Evolutionary conservation across 2,113 vertebrate genomes (phyloP), one percentile per base, ranked within the genome.

Genomic region (Xenotilapia leptura): DNA sequence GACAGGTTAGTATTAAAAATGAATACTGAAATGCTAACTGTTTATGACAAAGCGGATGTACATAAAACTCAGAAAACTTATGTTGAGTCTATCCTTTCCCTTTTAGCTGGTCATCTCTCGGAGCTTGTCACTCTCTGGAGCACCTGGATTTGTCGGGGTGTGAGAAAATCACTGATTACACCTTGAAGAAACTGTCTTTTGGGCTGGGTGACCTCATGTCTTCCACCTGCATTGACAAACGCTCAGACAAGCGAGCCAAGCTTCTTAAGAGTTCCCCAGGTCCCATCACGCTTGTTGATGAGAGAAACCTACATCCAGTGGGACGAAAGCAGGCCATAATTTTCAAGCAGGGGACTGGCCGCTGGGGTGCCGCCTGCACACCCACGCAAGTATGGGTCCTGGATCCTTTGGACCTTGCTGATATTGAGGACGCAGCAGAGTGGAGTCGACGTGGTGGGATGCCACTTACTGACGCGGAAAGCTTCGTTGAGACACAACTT

Each of bases 71-170:
- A 77, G 9, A n/a, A 38, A 75, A 75, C 6, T 42, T 6, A 3
- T 53, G 6, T 42, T 40, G 5, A 9, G 40, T 31, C 17, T 3
- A 28, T 54, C 26, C 10, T 38, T 45, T 4, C 60, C 95, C 87
- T 65, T 80, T 10, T 89, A 99, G 98, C 91, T 99, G 99, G 98
- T 97, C 94, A 21, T 97, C 95, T 82, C 87, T 98, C 23, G 97
- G 97, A 47, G 97, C 94, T 42, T 98, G 98, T 89, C 96, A 94
- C 75, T 97, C 92, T 89, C 97, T 99, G 82, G 96, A 96, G 73
- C 97, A 98, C 84, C 96, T 99, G 90, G 99, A 99, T 95, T 92
- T 99, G 68, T 99, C 99, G 2, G 99, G 99, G 6, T 99, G 98
- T 92, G 98, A 99, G 82, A 98, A 98, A 93, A 97, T 99, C 86